These are phyloP conservation scores for Trichomycterus rosablanca DNA, from an alignment of 2,113 vertebrate genomes.

Conservation along the genomic window DNA sequence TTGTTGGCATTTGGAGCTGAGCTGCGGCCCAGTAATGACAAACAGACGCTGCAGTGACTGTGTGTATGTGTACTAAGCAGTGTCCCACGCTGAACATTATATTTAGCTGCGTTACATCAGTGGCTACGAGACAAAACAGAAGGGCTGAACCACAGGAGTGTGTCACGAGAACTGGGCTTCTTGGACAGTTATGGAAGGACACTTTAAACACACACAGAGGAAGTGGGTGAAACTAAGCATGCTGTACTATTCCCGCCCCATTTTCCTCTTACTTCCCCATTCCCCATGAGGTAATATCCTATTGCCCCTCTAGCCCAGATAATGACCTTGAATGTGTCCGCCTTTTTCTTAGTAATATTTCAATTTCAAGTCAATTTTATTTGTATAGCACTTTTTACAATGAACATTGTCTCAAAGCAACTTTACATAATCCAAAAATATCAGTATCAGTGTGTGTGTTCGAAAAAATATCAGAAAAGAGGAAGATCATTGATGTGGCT, in stretches of 20 bases:
- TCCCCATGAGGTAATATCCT: conserved; percentile 31
- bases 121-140: conserved; percentile 56
- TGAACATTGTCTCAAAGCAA: too few species aligned
- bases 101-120: conserved; percentile 62
- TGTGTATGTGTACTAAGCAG: conserved; percentile 34
- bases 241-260: neutral
- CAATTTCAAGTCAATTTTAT: too few species aligned
- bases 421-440: too few species aligned
- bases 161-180: conserved; percentile 58
- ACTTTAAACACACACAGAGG: conserved; percentile 27
- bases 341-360: neutral
- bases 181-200: conserved; percentile 47
- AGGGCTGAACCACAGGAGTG: conserved; percentile 46
- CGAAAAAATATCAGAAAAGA: conserved; percentile 7
- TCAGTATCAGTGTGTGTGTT: conserved; percentile 22
- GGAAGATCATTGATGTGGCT: conserved; percentile 24
- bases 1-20: conserved; percentile 27
- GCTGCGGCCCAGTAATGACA: conserved; percentile 43
- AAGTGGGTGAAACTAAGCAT: conserved; percentile 22
- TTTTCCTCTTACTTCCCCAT: too few species aligned
- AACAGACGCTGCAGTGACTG: conserved; percentile 42
- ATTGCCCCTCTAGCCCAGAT: conserved; percentile 6
- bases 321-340: neutral
- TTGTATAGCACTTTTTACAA: too few species aligned
- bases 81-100: conserved; percentile 47